Base-by-base conservation (phyloP, 35 echinoderm and acorn worm species). In the Nesometra sesokonis region DNA sequence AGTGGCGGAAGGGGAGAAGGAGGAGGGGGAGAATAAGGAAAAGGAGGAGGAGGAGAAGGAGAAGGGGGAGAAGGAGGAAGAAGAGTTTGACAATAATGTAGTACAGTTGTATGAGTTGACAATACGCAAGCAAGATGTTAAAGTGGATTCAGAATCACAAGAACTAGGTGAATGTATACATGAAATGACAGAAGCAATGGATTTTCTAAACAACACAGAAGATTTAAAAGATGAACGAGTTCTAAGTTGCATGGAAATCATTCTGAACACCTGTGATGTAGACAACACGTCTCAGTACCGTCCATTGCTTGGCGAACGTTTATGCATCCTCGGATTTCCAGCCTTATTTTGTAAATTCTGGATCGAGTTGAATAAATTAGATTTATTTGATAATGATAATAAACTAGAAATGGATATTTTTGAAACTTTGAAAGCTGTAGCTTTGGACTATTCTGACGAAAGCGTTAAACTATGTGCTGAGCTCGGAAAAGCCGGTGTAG, bases 381-480 rank as follows among this genome's bases (percentile, higher is more conserved):
- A 67, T 67, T 67, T 67, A 67, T 67, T 67, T 67, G 52, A 67
- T 67, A 5, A 11, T 2, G 52, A 67, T 13, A 67, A 67, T 67
- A 27, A 17, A 67, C 9, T 19, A 67, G 52, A 67, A 27, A 1
- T 67, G 52, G 23, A 67, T 2, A 19, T 67, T 9, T 67, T 67
- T 67, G 23, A 67, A 67, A 19, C 52, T 9, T 13, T 67, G 52
- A 67, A 67, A 17, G 2, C 21, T 17, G 11, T 67, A 19, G 23
- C 21, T 17, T 67, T 5, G 96, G 94, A 94, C 43, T 94, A 89
- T 78, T 92, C 92, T 80, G 96, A 99, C 40, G 84, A 80, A 29
- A 86, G 84, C 13, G 37, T 37, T 29, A 47, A 79, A 32, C 31
- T 86, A 11, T 88, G 90, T 34, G 81, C 34, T 27, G 82, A 77